phyloP scores from a whole-genome alignment of 2,888 invertebrate species.

The Drosophila birchii region DNA sequence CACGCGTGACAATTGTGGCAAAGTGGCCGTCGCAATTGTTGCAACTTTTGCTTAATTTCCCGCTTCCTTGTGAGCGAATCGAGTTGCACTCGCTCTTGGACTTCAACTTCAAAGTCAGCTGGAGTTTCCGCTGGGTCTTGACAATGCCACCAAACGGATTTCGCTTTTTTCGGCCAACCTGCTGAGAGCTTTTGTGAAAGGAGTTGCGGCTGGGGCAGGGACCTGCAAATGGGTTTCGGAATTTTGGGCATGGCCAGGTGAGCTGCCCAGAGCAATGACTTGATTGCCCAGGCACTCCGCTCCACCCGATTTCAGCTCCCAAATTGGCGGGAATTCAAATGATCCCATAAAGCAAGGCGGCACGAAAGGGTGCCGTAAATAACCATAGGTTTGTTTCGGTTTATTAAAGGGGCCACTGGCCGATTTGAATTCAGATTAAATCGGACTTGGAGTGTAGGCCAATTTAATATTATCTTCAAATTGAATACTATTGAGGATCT shows the following conservation, averaged over 20 bases:
- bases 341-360: conserved; percentile 7
- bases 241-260: conserved; percentile 37
- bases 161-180: conserved; percentile 49
- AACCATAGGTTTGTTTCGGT: neutral
- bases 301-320: neutral
- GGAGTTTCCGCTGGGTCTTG: conserved; percentile 56
- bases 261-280: conserved; percentile 45
- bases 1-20: conserved; percentile 51
- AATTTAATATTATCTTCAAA: conserved; percentile 17
- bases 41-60: conserved; percentile 58
- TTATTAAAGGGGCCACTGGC: conserved; percentile 7
- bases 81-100: conserved; percentile 16
- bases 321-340: conserved; percentile 25
- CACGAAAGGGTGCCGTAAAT: conserved; percentile 29
- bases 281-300: conserved; percentile 15
- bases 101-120: conserved; percentile 27
- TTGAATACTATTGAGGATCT: conserved; percentile 14
- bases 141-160: conserved; percentile 43
- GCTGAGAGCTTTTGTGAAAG: conserved; percentile 44
- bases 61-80: conserved; percentile 62
- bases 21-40: conserved; percentile 22
- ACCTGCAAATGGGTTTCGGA: conserved; percentile 26
- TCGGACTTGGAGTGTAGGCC: neutral
- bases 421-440: conserved; percentile 3
- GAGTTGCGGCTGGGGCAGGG: conserved; percentile 41